Conservation (phyloP, 1,140 invertebrate genomes). For the fruit fly (Drosophila melanogaster) region DNA sequence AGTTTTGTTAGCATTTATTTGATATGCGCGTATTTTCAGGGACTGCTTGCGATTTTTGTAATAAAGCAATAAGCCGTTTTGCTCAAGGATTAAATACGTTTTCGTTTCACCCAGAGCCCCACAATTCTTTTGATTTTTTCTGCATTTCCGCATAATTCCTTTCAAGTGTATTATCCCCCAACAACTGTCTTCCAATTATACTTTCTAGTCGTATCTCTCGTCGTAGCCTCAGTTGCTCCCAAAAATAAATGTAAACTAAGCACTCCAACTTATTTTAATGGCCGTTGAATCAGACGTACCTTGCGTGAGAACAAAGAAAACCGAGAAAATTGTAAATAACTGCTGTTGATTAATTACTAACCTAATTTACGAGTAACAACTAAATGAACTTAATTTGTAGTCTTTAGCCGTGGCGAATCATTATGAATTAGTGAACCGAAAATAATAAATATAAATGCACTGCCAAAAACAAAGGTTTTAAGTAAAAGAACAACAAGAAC, state of each 20-base stretch:
- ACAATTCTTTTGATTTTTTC: not conserved
- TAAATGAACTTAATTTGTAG: slow-evolving; percentile 70
- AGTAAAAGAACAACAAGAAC: slow-evolving; percentile 66
- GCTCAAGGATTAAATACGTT: slow-evolving; percentile 61
- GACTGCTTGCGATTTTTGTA: slow-evolving; percentile 79
- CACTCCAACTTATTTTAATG: slow-evolving; percentile 43
- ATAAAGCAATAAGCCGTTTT: slow-evolving; percentile 76
- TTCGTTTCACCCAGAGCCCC: slow-evolving; percentile 4
- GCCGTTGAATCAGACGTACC: slow-evolving; percentile 77
- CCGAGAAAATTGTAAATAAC: slow-evolving; percentile 68
- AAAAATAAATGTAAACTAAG: slow-evolving; percentile 45
- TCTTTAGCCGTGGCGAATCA: slow-evolving; percentile 59
- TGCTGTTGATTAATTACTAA: slow-evolving; percentile 80
- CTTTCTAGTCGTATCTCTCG: slow-evolving; percentile 52
- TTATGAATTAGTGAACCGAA: slow-evolving; percentile 68
- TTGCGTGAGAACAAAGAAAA: slow-evolving; percentile 65
- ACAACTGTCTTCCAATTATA: slow-evolving; percentile 83
- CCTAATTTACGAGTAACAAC: slow-evolving; percentile 62
- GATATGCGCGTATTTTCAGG: slow-evolving; percentile 78
- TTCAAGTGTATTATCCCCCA: slow-evolving; percentile 64
- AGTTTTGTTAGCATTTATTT: slow-evolving; percentile 77
- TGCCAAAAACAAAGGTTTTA: slow-evolving; percentile 84
- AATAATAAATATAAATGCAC: slow-evolving; percentile 83
- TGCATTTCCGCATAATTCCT: not conserved
- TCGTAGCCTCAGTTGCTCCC: slow-evolving; percentile 62